Evolutionary conservation across 1,140 invertebrate genomes (phyloP).

Genomic region (Heterodera carotae): DNA sequence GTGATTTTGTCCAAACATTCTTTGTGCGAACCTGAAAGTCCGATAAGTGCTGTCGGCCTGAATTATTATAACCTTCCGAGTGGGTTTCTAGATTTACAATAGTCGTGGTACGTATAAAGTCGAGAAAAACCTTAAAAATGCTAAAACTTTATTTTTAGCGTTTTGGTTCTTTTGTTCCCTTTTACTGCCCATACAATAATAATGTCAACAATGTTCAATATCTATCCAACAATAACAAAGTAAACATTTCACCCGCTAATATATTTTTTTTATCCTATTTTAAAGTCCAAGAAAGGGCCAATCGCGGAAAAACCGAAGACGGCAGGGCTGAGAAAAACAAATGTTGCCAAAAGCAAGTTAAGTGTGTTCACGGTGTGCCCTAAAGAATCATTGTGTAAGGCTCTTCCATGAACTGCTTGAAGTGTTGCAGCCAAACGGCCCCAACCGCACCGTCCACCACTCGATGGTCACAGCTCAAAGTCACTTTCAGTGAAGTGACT

Average conservation of each 20-base stretch:
- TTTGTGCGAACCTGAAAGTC: too few species aligned
- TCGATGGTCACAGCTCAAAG: slow-evolving; percentile 75
- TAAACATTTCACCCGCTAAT: slow-evolving; percentile 2
- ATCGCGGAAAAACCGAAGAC: neutral
- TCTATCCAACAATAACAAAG: slow-evolving; percentile 7
- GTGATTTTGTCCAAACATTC: too few species aligned
- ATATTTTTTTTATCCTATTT: neutral
- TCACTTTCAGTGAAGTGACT: slow-evolving; percentile 72
- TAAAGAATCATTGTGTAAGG: slow-evolving; percentile 74
- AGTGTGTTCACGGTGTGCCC: slow-evolving; percentile 26
- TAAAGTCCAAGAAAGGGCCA: neutral
- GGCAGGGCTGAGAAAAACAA: neutral
- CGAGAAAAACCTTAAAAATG: too few species aligned
- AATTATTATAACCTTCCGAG: too few species aligned
- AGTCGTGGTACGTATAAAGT: too few species aligned
- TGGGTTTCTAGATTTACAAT: too few species aligned
- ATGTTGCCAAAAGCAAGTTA: neutral
- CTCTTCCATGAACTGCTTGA: slow-evolving; percentile 70
- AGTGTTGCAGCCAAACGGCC: slow-evolving; percentile 74
- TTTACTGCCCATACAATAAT: too few species aligned
- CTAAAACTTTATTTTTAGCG: too few species aligned
- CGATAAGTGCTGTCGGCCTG: too few species aligned
- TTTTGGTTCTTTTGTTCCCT: too few species aligned
- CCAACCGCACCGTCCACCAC: slow-evolving; percentile 78
- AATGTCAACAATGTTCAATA: neutral